These are phyloP conservation scores for Coptotermes formosanus DNA, from an alignment of 1,140 invertebrate species.

Conservation along the genomic window DNA sequence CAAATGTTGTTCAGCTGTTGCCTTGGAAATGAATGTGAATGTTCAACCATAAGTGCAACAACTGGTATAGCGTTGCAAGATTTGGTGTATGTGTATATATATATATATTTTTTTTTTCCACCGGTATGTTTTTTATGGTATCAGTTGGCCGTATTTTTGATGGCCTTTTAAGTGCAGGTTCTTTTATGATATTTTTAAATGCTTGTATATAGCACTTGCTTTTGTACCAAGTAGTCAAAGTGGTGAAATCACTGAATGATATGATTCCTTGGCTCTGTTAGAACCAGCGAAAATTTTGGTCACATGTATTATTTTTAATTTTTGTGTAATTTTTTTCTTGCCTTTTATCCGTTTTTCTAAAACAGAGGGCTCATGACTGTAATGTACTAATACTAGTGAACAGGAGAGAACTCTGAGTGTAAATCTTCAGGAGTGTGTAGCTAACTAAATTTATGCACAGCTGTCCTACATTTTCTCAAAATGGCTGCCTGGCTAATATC, in stretches of 20 bases:
- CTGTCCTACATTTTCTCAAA: not conserved
- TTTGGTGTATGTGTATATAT: too few species aligned
- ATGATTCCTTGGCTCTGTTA: not conserved
- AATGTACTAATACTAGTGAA: not conserved
- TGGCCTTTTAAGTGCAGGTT: not conserved
- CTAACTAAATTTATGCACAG: not conserved
- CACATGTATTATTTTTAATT: not conserved
- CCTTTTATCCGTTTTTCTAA: not conserved
- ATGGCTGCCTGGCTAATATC: too few species aligned
- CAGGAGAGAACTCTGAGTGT: not conserved
- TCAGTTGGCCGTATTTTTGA: not conserved
- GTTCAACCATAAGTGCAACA: not conserved
- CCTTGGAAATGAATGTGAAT: not conserved
- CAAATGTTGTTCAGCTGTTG: not conserved
- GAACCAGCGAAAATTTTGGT: not conserved
- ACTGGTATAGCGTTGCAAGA: too few species aligned
- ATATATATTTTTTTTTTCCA: too few species aligned
- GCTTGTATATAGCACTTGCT: not conserved
- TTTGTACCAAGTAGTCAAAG: not conserved
- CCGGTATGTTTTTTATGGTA: too few species aligned
- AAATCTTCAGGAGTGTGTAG: not conserved
- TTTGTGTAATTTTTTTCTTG: not conserved
- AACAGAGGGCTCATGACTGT: not conserved
- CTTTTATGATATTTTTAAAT: not conserved
- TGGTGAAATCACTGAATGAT: not conserved